Conservation (phyloP, 2,797 vertebrate species). For the Microchirus variegatus region DNA sequence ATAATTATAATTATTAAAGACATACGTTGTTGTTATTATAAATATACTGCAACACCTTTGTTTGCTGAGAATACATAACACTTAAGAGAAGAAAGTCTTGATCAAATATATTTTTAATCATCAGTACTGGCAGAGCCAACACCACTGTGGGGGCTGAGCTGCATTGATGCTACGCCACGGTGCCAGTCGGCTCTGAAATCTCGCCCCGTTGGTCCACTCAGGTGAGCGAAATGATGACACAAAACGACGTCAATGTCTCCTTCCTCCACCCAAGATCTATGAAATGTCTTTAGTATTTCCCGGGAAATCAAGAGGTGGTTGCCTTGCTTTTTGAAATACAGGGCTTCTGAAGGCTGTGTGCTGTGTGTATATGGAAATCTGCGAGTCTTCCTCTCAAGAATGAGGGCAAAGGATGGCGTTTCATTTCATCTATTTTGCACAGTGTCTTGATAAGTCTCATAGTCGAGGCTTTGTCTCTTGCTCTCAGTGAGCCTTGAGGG, state of each 20-base stretch:
- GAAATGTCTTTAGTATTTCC: conserved; percentile 48
- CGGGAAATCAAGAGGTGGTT: conserved; percentile 56
- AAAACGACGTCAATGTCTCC: conserved; percentile 36
- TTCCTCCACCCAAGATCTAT: conserved; percentile 46
- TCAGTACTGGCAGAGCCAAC: conserved; percentile 41
- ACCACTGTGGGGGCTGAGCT: conserved; percentile 12
- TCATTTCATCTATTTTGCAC: conserved; percentile 54
- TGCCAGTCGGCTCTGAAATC: conserved; percentile 36
- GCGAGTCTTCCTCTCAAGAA: conserved; percentile 44
- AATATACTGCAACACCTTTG: too few relatives aligned
- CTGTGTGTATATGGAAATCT: conserved; percentile 58
- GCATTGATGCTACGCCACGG: conserved; percentile 39
- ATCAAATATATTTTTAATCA: not conserved
- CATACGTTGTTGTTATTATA: too few relatives aligned
- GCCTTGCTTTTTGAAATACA: conserved; percentile 48
- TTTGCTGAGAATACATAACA: too few relatives aligned
- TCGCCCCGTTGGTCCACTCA: conserved; percentile 36
- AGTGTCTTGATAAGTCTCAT: conserved; percentile 71
- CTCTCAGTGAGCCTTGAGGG: conserved; percentile 57
- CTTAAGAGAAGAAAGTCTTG: too few relatives aligned
- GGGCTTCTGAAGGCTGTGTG: conserved; percentile 48
- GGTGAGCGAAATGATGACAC: conserved; percentile 55
- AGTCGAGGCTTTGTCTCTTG: conserved; percentile 67
- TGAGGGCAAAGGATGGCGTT: conserved; percentile 63
- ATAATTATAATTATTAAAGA: too few relatives aligned